phyloP scores from a whole-genome alignment of 2,797 vertebrate genomes.

The Thalassophryne amazonica region DNA sequence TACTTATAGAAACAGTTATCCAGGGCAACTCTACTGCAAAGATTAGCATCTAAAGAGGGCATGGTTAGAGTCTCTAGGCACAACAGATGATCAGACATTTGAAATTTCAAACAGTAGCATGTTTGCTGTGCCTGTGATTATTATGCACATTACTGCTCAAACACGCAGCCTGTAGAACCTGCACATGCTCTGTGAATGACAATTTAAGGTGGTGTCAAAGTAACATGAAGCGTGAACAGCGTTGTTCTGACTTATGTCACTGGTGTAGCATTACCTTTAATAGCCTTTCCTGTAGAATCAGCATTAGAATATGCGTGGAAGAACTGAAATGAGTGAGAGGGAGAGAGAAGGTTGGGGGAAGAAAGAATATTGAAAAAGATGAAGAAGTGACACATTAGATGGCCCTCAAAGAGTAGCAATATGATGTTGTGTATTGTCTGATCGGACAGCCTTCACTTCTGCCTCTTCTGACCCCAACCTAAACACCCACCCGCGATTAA shows the following conservation, averaged over 20 bases:
- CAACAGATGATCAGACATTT: too few species aligned
- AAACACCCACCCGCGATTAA: slow-evolving; percentile 56
- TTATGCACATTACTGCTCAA: background rate
- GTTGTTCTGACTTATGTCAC: background rate
- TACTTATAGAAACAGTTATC: background rate
- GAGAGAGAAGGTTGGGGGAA: slow-evolving; percentile 9
- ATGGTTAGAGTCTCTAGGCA: background rate
- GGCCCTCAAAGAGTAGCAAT: slow-evolving; percentile 31
- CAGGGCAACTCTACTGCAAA: background rate
- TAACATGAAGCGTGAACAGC: background rate
- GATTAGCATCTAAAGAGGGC: background rate
- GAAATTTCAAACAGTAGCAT: background rate
- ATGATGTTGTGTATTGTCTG: slow-evolving; percentile 28
- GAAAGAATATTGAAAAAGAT: background rate
- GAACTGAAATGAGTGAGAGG: slow-evolving; percentile 80
- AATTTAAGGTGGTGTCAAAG: background rate
- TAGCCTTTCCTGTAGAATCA: slow-evolving; percentile 57
- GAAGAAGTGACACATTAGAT: slow-evolving; percentile 19
- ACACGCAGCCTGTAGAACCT: background rate
- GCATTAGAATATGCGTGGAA: slow-evolving; percentile 84
- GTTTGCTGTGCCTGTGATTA: background rate
- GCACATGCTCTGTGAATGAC: background rate
- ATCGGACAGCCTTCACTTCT: slow-evolving; percentile 7
- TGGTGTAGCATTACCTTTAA: slow-evolving; percentile 72
- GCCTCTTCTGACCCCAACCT: slow-evolving; percentile 40